These are phyloP conservation scores for Eonycteris spelaea DNA, from an alignment of 2,113 vertebrate genomes.

Conservation along the genomic window DNA sequence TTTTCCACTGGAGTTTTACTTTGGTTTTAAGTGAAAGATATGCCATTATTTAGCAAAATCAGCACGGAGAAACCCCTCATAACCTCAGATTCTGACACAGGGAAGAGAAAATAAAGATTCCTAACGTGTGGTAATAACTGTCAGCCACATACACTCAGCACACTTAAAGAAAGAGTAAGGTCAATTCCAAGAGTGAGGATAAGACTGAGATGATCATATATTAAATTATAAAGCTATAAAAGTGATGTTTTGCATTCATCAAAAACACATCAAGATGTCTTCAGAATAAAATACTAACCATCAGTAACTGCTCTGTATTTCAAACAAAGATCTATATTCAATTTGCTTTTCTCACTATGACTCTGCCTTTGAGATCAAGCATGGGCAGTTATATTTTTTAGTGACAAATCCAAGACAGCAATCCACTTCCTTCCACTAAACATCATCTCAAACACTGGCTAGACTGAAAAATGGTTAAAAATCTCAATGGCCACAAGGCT, in stretches of 20 bases:
- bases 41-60: background rate
- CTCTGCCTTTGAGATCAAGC: background rate
- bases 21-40: background rate
- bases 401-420: background rate
- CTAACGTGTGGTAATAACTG: background rate
- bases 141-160: background rate
- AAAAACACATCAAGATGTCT: background rate
- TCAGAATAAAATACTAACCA: background rate
- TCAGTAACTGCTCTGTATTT: background rate
- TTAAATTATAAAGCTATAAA: background rate
- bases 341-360: background rate
- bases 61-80: background rate
- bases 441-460: background rate
- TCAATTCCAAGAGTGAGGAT: background rate
- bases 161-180: background rate
- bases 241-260: background rate
- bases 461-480: background rate
- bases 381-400: background rate
- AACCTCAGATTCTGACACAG: background rate
- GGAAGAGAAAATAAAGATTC: background rate
- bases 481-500: background rate
- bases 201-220: background rate
- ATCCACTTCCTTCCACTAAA: background rate
- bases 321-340: background rate
- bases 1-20: background rate